These are phyloP conservation scores for Nothocercus nigrocapillus DNA, from an alignment of 2,113 vertebrate species.

Conservation along the genomic window DNA sequence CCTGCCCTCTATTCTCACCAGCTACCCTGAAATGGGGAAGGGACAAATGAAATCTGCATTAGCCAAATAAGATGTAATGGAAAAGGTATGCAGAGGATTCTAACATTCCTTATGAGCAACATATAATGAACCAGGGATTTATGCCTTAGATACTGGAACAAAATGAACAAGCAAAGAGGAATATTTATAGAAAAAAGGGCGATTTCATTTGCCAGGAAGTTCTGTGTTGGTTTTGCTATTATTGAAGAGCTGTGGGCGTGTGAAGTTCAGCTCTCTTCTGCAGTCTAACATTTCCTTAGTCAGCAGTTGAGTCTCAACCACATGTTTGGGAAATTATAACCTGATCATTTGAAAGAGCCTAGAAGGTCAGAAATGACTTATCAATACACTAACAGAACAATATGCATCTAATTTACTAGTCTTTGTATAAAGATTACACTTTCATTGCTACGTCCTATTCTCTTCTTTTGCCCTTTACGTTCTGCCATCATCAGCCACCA, in stretches of 20 bases:
- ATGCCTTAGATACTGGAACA: not conserved
- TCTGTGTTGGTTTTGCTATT: not conserved
- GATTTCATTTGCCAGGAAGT: slow-evolving; percentile 1
- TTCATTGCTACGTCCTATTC: not conserved
- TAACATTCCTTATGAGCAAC: not conserved
- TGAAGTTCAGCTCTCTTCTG: not conserved
- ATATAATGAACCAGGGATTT: not conserved
- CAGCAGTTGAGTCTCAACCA: not conserved
- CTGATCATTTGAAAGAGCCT: not conserved
- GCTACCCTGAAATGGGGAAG: not conserved
- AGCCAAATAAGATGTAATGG: rapidly evolving
- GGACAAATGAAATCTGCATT: not conserved
- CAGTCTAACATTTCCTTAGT: not conserved
- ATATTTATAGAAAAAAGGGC: not conserved
- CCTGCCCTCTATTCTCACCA: not conserved
- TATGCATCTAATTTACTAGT: not conserved
- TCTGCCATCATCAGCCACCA: not conserved
- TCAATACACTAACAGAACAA: not conserved
- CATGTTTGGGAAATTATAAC: not conserved
- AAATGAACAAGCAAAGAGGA: not conserved
- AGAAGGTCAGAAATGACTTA: not conserved
- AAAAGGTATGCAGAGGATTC: not conserved
- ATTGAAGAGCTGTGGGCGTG: slow-evolving; percentile 19
- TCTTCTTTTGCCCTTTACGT: not conserved
- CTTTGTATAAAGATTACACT: not conserved